Percentiles rank a stretch among this genome's conserved stretches.
These are phyloP conservation scores for Spea bombifrons DNA, from an alignment of 2,113 vertebrate genomes.

Conservation along the genomic window DNA sequence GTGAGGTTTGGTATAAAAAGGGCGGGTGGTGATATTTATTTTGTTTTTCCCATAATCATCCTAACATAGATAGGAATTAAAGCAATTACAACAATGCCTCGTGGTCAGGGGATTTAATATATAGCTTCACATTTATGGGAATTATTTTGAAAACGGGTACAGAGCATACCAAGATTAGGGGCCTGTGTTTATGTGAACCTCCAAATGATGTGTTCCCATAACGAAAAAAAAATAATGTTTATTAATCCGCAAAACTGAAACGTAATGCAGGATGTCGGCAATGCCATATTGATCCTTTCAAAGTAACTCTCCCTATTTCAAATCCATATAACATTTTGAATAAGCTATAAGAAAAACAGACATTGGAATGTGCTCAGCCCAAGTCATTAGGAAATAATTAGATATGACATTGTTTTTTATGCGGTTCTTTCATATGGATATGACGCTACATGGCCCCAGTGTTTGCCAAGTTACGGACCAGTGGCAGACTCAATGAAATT, in stretches of 20 bases:
- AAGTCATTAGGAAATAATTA: not conserved
- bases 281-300: not conserved
- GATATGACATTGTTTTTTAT: not conserved
- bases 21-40: no score
- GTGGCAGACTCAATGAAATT: not conserved
- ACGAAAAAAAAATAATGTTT: no score
- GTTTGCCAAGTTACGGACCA: not conserved
- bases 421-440: not conserved
- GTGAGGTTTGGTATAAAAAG: no score
- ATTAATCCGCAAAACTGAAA: not conserved
- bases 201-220: no score
- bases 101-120: no score
- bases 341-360: not conserved
- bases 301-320: not conserved
- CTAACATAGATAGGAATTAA: no score
- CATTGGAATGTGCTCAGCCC: not conserved
- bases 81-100: no score
- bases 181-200: no score
- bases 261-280: not conserved
- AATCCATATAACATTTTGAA: not conserved
- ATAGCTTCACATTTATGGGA: no score
- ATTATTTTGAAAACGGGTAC: no score
- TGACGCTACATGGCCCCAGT: not conserved
- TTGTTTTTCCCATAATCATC: no score
- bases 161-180: no score